These are phyloP conservation scores for Microctenopoma lineatum DNA, from an alignment of 2,797 vertebrate species.

Conservation along the genomic window DNA sequence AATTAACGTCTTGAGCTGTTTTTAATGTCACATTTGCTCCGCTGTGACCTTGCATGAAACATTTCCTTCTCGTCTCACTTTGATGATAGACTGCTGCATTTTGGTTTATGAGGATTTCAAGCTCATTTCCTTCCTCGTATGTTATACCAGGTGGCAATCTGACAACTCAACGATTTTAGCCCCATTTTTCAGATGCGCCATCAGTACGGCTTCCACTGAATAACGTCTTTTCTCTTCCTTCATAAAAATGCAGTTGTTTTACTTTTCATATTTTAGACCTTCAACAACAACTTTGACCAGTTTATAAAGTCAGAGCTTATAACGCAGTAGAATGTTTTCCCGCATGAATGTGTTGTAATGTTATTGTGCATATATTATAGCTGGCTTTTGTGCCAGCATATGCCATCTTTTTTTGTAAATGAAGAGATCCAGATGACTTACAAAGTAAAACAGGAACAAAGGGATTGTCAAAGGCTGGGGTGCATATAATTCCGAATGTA, in stretches of 20 bases:
- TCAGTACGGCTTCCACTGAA: constrained; percentile 41
- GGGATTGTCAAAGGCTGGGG: constrained; percentile 63
- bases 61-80: constrained; percentile 74
- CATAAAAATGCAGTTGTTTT: constrained; percentile 60
- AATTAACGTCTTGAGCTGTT: constrained; percentile 83
- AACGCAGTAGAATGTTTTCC: constrained; percentile 32
- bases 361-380: constrained; percentile 58
- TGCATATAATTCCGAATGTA: constrained; percentile 69
- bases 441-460: constrained; percentile 67
- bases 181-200: constrained; percentile 60
- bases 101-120: constrained; percentile 83
- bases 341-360: constrained; percentile 30
- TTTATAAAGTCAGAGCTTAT: constrained; percentile 15
- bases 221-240: constrained; percentile 43
- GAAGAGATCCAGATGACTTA: constrained; percentile 65
- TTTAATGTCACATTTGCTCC: constrained; percentile 83
- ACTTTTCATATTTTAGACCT: constrained; percentile 48
- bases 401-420: constrained; percentile 65
- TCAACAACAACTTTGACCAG: constrained; percentile 54
- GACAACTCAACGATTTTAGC: constrained; percentile 76
- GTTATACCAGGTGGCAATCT: constrained; percentile 79
- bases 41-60: constrained; percentile 82
- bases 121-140: constrained; percentile 72
- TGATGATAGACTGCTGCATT: constrained; percentile 79
- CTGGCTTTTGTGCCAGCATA: constrained; percentile 42